Base-by-base conservation (phyloP, 2,113 vertebrate species). In the Apus apus region DNA sequence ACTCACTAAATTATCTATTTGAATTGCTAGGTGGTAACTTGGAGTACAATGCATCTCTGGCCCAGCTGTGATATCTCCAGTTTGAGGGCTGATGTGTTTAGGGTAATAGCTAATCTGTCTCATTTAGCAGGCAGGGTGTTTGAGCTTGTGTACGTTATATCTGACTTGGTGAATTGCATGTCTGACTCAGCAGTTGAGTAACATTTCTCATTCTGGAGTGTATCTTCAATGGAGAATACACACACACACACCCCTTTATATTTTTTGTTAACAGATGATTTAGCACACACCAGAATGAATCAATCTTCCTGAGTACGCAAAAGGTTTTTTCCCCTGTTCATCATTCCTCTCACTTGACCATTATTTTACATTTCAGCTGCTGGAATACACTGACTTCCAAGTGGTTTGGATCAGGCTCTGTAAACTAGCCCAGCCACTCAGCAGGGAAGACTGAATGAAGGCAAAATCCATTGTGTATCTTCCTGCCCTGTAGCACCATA, bases 91-190 rank as follows among this genome's bases (percentile, higher is more conserved):
- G 67, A 51, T 90, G 26, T 73, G 70, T 43, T 94, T 62, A 89
- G 27, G 12, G 13, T 74, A 90, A 84, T 58, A 92, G 60, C 74
- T 96, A 58, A 97, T 93, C 67, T 80, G 79, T 90, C 57, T 93
- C 75, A 50, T 73, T 90, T 74, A 94, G 50, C 26, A 82, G 68
- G 77, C 64, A 85, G 5, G 30, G 60, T 50, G n/a, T 90, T 82
- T 93, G 88, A 92, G 79, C 84, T 67, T 87, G 53, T 80, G 40
- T 93, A 77, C 62, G 83, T 77, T 94, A 40, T 34, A 87, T 94
- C 53, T 91, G 75, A 73, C n/a, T 38, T 20, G 85, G 30, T 94
- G 85, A 82, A 78, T 80, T 75, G 40, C 73, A 72, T 56, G 64
- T 62, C 82, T 87, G 92, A 92, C 89, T 92, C 32, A 32, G 91